phyloP scores from a whole-genome alignment of 2,888 invertebrate genomes.

The Aleiodes alternator region DNA sequence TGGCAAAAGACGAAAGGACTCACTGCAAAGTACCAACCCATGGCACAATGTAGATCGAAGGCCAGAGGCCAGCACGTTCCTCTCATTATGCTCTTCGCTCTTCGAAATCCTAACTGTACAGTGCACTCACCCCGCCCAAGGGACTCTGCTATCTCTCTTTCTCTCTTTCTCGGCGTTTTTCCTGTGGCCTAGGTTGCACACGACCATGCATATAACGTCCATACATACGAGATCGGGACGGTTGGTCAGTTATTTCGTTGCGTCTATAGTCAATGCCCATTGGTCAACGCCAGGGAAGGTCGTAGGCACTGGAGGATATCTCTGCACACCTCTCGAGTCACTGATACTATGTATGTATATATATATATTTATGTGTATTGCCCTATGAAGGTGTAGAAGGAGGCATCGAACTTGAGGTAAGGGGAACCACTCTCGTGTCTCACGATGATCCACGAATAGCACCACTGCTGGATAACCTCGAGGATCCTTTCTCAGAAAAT shows the following conservation, averaged over 20 bases:
- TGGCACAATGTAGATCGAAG: constrained; percentile 56
- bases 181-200: constrained; percentile 14
- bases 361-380: neutral
- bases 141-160: constrained; percentile 46
- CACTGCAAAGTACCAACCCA: neutral
- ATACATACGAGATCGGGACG: constrained; percentile 26
- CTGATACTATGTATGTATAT: constrained; percentile 1
- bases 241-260: constrained; percentile 31
- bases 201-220: constrained; percentile 15
- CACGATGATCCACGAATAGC: constrained; percentile 56
- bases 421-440: constrained; percentile 21
- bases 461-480: constrained; percentile 53
- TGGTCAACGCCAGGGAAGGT: constrained; percentile 15
- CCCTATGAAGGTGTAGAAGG: neutral
- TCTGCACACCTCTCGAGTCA: constrained; percentile 17
- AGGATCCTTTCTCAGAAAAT: constrained; percentile 60
- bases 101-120: constrained; percentile 70
- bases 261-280: constrained; percentile 23
- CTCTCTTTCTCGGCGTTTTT: too few relatives aligned
- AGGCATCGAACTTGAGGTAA: constrained; percentile 6
- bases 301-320: neutral
- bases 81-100: constrained; percentile 68
- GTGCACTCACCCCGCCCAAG: constrained; percentile 69
- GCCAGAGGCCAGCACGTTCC: constrained; percentile 71
- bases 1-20: constrained; percentile 32